Base-by-base conservation (phyloP, 2,888 invertebrate genomes). In the Azorinus chamasolen region DNA sequence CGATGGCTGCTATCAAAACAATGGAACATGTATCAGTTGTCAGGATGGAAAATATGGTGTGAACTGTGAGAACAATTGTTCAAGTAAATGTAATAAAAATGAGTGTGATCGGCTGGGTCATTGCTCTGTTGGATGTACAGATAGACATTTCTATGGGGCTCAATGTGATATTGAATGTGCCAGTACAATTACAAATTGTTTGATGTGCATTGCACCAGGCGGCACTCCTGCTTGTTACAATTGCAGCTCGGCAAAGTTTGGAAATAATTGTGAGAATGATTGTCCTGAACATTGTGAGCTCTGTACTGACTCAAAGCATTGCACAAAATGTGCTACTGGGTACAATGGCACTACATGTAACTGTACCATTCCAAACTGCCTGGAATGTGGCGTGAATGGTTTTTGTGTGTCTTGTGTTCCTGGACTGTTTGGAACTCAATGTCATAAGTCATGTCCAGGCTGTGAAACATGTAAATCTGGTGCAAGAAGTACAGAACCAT, bases 251-350 rank as follows among this genome's bases (percentile, higher is more conserved):
- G 53, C 58, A 4, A 65, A 48, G 24, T 70, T 69, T 58, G 73
- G 75, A 24, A n/a, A 37, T 8, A 25, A 57, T 1, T 80, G 80
- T 66, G 43, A 65, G 20, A 27, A 46, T 1, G n/a, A 1, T 6
- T 80, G 80, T 48, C 80, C 76, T 12, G 45, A n/a, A 6, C 50
- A 63, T n/a, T 80, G 80, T 66, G 59, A 45, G 20, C 3, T 8
- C 5, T 79, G 79, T 53, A 32, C 18, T 4, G 63, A 48, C 51
- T 22, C 8, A 2, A 51, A 43, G 18, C n/a, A 48, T 0, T 79
- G 79, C 64, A 79, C 72, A 25, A 22, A 65, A 24, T 80, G 80
- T 51, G 46, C 32, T 16, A 18, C 20, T 6, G 75, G 69, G 1
- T 64, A 43, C 22, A 48, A 71, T 41, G 75, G 79, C 5, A 18